These are phyloP conservation scores for Smittia sp. DNA, from an alignment of 2,888 invertebrate species.

Conservation along the genomic window DNA sequence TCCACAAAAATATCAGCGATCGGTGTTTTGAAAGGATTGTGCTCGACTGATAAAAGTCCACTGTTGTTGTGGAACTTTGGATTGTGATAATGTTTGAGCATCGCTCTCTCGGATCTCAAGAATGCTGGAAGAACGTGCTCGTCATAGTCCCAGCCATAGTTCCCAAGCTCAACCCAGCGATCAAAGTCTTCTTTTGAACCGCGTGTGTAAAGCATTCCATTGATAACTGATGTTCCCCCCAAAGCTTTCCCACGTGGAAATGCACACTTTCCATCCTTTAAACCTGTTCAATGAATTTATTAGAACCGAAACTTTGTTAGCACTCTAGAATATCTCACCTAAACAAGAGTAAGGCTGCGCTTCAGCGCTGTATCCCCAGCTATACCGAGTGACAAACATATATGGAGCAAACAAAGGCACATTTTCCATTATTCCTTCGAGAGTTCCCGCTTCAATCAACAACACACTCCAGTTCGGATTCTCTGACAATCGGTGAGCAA, in stretches of 20 bases:
- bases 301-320: no score
- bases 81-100: slow-evolving; percentile 43
- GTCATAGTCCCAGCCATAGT: slow-evolving; percentile 57
- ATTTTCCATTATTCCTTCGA: slow-evolving; percentile 49
- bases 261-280: slow-evolving; percentile 51
- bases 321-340: slow-evolving; percentile 46
- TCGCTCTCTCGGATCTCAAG: slow-evolving; percentile 50
- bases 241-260: slow-evolving; percentile 58
- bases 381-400: slow-evolving; percentile 56
- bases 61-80: slow-evolving; percentile 52
- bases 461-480: slow-evolving; percentile 44
- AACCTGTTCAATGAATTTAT: slow-evolving; percentile 42
- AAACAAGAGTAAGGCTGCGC: slow-evolving; percentile 54
- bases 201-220: slow-evolving; percentile 59
- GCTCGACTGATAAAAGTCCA: slow-evolving; percentile 50
- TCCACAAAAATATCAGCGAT: slow-evolving; percentile 50
- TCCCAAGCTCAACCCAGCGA: slow-evolving; percentile 58
- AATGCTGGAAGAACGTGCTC: slow-evolving; percentile 54
- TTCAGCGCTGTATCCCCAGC: slow-evolving; percentile 49
- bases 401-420: slow-evolving; percentile 48
- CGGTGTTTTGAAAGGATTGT: slow-evolving; percentile 47
- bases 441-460: slow-evolving; percentile 56
- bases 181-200: slow-evolving; percentile 66
- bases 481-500: slow-evolving; percentile 40
- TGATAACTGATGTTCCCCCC: slow-evolving; percentile 55